Conservation (phyloP, 1,140 invertebrate species). For the Anastrepha obliqua region DNA sequence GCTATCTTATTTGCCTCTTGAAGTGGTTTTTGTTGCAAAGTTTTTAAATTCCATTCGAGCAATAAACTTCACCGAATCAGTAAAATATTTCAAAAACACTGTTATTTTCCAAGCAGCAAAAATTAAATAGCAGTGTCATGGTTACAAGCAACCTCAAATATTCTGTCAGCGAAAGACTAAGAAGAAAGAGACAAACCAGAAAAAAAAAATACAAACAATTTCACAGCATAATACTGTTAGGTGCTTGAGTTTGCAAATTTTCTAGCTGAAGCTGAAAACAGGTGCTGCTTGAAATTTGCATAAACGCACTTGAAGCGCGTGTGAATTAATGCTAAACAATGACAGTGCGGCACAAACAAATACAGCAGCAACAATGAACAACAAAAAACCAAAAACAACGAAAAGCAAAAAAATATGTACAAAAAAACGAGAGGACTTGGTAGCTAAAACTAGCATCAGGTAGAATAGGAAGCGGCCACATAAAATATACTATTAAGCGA, state of each 20-base stretch:
- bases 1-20: too few relatives aligned
- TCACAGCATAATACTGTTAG: conserved; percentile 36
- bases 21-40: too few relatives aligned
- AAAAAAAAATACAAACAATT: background rate
- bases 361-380: background rate
- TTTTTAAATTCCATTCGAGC: background rate
- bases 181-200: background rate
- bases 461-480: conserved; percentile 1
- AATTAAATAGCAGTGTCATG: conserved; percentile 43
- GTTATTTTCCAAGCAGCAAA: background rate
- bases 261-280: conserved; percentile 10
- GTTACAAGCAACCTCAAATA: conserved; percentile 48
- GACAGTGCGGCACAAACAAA: conserved; percentile 35
- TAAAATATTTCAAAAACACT: background rate
- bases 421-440: background rate
- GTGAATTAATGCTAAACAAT: conserved; percentile 50
- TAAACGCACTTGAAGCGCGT: conserved; percentile 45
- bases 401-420: background rate
- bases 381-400: background rate
- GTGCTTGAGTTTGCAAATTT: conserved; percentile 43
- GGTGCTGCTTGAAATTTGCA: conserved; percentile 48
- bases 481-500: conserved; percentile 22
- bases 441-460: background rate
- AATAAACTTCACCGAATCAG: background rate
- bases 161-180: conserved; percentile 3